Evolutionary conservation across 1,140 invertebrate species (phyloP).

Genomic region (Antheraea pernyi): DNA sequence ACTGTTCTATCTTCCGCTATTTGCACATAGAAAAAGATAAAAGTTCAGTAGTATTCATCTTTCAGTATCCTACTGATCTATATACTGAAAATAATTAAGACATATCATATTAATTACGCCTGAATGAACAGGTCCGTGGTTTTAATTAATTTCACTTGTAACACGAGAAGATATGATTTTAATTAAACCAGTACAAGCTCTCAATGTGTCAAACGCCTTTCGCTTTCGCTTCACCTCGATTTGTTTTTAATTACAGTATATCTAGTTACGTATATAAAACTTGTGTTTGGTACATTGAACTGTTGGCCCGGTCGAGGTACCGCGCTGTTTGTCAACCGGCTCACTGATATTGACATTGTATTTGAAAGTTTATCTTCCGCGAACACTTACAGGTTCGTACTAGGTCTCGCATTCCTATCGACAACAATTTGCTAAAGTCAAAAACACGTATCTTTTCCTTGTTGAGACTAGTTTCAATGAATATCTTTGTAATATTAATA

Average conservation of each 20-base stretch:
- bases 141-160: conserved; percentile 34
- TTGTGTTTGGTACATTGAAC: conserved; percentile 24
- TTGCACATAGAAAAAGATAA: too few relatives aligned
- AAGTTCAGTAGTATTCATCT: not conserved
- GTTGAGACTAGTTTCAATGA: conserved; percentile 8
- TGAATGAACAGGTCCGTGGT: conserved; percentile 1
- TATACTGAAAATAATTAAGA: not conserved
- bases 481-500: not conserved
- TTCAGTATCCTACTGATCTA: not conserved
- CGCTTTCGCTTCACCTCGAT: conserved; percentile 45
- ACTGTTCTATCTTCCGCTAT: too few relatives aligned
- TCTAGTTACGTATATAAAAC: conserved; percentile 19
- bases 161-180: conserved; percentile 26
- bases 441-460: conserved; percentile 30
- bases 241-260: conserved; percentile 30
- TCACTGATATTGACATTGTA: conserved; percentile 59
- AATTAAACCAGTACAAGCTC: conserved; percentile 36
- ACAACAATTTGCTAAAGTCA: conserved; percentile 32
- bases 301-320: conserved; percentile 7
- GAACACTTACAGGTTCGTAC: conserved; percentile 43
- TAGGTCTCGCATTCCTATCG: conserved; percentile 48
- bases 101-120: not conserved
- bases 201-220: conserved; percentile 40
- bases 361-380: conserved; percentile 66
- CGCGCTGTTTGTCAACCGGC: conserved; percentile 20